These are phyloP conservation scores for Megalops cyprinoides DNA, from an alignment of 2,797 vertebrate genomes.

Conservation along the genomic window DNA sequence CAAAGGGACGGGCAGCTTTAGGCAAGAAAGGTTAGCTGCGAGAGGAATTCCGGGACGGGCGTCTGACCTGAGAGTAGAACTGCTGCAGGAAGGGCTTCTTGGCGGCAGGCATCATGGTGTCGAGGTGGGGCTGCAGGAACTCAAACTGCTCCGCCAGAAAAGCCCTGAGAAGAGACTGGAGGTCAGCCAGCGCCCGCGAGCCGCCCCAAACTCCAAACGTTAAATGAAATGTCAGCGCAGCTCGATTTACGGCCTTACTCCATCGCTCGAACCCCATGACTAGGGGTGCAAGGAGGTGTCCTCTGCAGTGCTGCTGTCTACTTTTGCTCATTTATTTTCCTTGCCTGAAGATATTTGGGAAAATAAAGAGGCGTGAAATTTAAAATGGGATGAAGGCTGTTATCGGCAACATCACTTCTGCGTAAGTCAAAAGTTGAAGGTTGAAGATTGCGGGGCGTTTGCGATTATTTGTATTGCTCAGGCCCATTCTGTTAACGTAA, in stretches of 20 bases:
- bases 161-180: constrained; percentile 72
- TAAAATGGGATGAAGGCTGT: not conserved
- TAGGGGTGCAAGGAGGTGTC: not conserved
- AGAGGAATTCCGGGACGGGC: not conserved
- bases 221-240: not conserved
- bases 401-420: not conserved
- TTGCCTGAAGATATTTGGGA: not conserved
- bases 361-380: not conserved
- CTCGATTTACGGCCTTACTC: not conserved
- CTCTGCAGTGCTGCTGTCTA: not conserved
- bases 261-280: not conserved
- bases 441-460: not conserved
- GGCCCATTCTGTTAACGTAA: not conserved
- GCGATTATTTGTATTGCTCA: not conserved
- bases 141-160: constrained; percentile 98
- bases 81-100: constrained; percentile 98
- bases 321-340: no score
- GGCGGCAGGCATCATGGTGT: constrained; percentile 94
- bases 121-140: constrained; percentile 92
- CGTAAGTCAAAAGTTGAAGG: not conserved
- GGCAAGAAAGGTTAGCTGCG: not conserved
- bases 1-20: not conserved
- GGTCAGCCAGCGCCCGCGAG: not conserved
- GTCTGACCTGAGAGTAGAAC: constrained; percentile 95
- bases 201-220: not conserved